These are phyloP conservation scores for Calephelis virginiensis DNA, from an alignment of 1,140 invertebrate genomes.

Conservation along the genomic window DNA sequence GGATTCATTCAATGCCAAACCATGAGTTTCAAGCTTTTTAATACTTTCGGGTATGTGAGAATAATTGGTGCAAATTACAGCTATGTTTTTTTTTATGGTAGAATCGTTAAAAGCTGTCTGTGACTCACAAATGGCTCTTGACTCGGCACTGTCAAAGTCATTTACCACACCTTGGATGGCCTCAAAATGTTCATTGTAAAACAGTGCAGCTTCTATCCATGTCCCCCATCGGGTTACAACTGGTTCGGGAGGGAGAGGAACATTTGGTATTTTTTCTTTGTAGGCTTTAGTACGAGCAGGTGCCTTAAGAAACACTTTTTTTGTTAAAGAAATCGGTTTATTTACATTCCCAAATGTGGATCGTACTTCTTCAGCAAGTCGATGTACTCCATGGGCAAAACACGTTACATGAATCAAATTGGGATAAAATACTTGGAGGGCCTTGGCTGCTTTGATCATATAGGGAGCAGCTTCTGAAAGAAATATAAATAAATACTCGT, in stretches of 20 bases:
- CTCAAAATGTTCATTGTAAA: slow-evolving; percentile 46
- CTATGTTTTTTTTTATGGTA: slow-evolving; percentile 18
- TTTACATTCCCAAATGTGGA: too few relatives aligned
- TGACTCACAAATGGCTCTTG: slow-evolving; percentile 1
- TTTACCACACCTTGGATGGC: slow-evolving; percentile 29
- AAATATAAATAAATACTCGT: slow-evolving; percentile 4
- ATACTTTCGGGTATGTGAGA: slow-evolving; percentile 15
- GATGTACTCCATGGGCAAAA: too few relatives aligned
- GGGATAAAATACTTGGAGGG: slow-evolving; percentile 1
- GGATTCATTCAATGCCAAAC: slow-evolving; percentile 8
- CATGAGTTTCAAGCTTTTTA: slow-evolving; percentile 20
- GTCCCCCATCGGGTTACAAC: slow-evolving; percentile 63
- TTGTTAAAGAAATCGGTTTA: too few relatives aligned
- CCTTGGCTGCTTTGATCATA: background rate
- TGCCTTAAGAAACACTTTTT: slow-evolving; percentile 1
- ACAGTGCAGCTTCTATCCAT: slow-evolving; percentile 53
- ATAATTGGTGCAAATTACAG: slow-evolving; percentile 18
- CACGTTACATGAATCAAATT: background rate
- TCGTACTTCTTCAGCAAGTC: too few relatives aligned
- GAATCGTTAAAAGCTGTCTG: slow-evolving; percentile 12
- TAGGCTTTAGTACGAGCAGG: slow-evolving; percentile 33
- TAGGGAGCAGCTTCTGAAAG: background rate
- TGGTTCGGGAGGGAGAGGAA: slow-evolving; percentile 55
- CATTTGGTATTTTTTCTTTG: slow-evolving; percentile 43
- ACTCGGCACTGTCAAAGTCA: slow-evolving; percentile 26